Conservation (phyloP, 1,140 invertebrate genomes). For the Cheumatopsyche charites region DNA sequence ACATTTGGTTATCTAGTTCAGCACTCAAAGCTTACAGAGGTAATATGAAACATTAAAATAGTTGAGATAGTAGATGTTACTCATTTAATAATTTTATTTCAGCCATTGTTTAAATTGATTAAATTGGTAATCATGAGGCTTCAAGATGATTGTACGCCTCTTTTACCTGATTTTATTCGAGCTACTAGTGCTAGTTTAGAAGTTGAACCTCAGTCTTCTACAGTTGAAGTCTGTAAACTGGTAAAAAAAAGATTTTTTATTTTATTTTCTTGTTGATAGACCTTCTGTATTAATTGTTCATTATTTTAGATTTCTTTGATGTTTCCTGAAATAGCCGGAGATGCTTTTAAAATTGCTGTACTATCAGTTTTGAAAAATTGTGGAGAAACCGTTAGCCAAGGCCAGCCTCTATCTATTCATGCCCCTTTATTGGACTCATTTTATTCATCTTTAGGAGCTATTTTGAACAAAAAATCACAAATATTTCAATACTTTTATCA, state of each 20-base stretch:
- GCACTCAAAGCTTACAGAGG: slow-evolving; percentile 28
- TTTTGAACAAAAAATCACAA: slow-evolving; percentile 38
- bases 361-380: slow-evolving; percentile 35
- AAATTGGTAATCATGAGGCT: slow-evolving; percentile 43
- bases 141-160: slow-evolving; percentile 45
- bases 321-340: slow-evolving; percentile 40
- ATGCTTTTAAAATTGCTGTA: slow-evolving; percentile 22
- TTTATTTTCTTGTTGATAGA: background rate
- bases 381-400: slow-evolving; percentile 26
- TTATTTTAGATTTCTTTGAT: slow-evolving; percentile 46
- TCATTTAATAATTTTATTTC: slow-evolving; percentile 26
- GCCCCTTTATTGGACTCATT: slow-evolving; percentile 39
- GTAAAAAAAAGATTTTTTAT: slow-evolving; percentile 30
- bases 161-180: slow-evolving; percentile 41
- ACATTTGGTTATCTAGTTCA: slow-evolving; percentile 17
- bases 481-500: slow-evolving; percentile 36
- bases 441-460: slow-evolving; percentile 35
- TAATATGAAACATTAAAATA: background rate
- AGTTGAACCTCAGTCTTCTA: slow-evolving; percentile 39
- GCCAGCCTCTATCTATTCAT: slow-evolving; percentile 38
- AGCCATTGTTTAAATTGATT: slow-evolving; percentile 45
- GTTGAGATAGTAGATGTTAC: background rate
- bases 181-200: slow-evolving; percentile 41
- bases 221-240: slow-evolving; percentile 45
- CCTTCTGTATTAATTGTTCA: background rate